A percentile compares a stretch with the other conserved stretches of the same genome.
These are phyloP conservation scores for Lycocorax pyrrhopterus DNA, from an alignment of 2,113 vertebrate species.

Conservation along the genomic window DNA sequence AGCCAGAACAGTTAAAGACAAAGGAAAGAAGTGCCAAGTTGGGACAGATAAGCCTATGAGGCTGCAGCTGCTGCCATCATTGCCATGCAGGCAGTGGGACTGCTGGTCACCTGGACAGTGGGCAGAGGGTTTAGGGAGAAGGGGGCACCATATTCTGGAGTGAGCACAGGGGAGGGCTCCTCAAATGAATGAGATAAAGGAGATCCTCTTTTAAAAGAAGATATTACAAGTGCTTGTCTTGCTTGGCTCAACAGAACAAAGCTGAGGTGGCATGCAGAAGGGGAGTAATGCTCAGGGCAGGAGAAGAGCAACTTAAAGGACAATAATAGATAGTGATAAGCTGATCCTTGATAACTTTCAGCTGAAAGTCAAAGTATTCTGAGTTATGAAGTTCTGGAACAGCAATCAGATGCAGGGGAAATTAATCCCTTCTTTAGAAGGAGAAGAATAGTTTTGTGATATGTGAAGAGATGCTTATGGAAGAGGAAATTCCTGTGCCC, in stretches of 20 bases:
- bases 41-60: not conserved
- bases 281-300: rapidly evolving
- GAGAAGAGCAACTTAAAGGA: not conserved
- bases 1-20: not conserved
- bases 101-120: not conserved
- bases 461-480: not conserved
- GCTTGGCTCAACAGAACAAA: not conserved
- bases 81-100: not conserved
- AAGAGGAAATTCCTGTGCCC: not conserved
- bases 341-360: not conserved
- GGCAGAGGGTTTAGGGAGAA: not conserved
- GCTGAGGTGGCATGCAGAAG: not conserved
- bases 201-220: not conserved
- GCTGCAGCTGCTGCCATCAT: not conserved
- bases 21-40: not conserved
- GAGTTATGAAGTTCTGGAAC: not conserved
- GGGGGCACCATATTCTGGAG: not conserved
- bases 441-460: not conserved
- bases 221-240: not conserved
- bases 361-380: not conserved
- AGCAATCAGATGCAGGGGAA: not conserved
- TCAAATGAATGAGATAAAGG: rapidly evolving
- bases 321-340: not conserved
- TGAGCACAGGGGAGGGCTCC: not conserved
- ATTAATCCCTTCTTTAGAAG: not conserved